Percentiles rank a stretch among this genome's conserved stretches.
Evolutionary conservation across 2,113 vertebrate genomes (phyloP).

Genomic region (Cavia porcellus): DNA sequence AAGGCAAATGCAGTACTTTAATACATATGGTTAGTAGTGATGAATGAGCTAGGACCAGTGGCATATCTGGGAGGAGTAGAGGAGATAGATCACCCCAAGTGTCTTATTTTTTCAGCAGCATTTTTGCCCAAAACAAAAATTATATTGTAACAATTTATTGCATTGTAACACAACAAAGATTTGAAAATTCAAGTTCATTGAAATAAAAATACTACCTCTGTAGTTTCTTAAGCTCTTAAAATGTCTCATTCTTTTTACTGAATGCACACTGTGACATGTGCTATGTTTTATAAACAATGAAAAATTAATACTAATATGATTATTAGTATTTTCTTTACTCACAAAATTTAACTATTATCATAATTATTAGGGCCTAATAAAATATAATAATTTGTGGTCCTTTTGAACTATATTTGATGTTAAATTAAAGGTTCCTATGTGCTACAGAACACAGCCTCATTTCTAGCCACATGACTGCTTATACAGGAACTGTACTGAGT

Average conservation of each 20-base stretch:
- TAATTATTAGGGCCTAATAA: no score
- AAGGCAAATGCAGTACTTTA: not conserved
- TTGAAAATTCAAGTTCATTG: not conserved
- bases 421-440: not conserved
- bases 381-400: not conserved
- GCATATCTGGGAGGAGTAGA: not conserved
- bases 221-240: not conserved
- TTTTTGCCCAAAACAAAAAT: not conserved
- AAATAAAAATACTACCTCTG: not conserved
- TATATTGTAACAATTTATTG: not conserved
- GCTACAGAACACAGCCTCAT: not conserved
- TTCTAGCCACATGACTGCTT: not conserved
- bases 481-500: not conserved
- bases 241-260: not conserved
- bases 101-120: not conserved
- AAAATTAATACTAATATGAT: not conserved
- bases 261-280: not conserved
- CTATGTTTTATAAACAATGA: not conserved
- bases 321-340: not conserved
- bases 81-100: fast-evolving
- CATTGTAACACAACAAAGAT: not conserved
- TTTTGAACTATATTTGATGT: not conserved
- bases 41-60: no score
- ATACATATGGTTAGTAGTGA: no score
- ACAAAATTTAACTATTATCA: not conserved